A percentile compares a stretch with the other conserved stretches of the same genome.
Evolutionary conservation across 2,888 invertebrate genomes (phyloP).

Genomic region (Parasteatoda lunata): DNA sequence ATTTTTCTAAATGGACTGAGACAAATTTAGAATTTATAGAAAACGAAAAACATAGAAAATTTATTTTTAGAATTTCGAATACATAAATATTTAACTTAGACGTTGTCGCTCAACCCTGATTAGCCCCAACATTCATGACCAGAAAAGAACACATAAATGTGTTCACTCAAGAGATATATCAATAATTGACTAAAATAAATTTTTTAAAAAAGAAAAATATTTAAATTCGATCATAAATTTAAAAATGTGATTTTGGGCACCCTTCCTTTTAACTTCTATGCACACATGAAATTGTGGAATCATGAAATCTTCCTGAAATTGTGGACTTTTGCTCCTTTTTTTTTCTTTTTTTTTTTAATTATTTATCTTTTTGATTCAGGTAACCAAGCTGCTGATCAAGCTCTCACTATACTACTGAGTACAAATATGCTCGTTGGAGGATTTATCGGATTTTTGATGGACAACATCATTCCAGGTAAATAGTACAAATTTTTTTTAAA

Average conservation of each 20-base stretch:
- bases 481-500: too few species aligned
- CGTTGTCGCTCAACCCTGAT: too few species aligned
- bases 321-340: too few species aligned
- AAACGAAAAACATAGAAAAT: too few species aligned
- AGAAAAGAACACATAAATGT: too few species aligned
- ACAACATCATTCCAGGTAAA: conserved; percentile 82
- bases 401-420: conserved; percentile 77
- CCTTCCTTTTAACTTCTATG: background rate
- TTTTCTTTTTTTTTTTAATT: background rate
- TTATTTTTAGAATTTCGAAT: too few species aligned
- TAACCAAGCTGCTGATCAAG: conserved; percentile 36
- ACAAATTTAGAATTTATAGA: too few species aligned
- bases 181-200: background rate
- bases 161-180: background rate
- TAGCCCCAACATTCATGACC: too few species aligned
- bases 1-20: too few species aligned
- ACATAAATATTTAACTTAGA: too few species aligned
- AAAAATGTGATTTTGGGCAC: background rate
- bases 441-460: conserved; percentile 82
- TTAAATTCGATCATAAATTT: background rate
- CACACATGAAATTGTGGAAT: background rate
- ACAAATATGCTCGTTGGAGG: conserved; percentile 87
- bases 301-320: too few species aligned
- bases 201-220: too few species aligned
- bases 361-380: background rate